These are phyloP conservation scores for Thaumatotibia leucotreta DNA, from an alignment of 1,140 invertebrate species.

Conservation along the genomic window DNA sequence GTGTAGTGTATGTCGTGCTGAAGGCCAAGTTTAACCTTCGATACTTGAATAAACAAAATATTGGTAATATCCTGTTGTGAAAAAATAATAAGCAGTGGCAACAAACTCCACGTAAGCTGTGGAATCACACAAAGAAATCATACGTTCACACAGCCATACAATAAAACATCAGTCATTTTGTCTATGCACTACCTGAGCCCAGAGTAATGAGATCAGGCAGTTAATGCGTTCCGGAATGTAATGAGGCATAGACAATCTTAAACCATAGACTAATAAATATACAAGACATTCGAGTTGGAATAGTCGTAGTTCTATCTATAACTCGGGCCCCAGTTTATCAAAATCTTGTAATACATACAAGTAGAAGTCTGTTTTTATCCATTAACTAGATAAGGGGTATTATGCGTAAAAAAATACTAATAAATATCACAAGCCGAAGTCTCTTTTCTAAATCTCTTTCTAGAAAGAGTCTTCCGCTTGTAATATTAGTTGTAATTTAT, in stretches of 20 bases:
- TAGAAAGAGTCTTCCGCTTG: no score
- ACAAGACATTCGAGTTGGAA: background rate
- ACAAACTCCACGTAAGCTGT: background rate
- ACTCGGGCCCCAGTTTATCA: no score
- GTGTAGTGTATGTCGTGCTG: background rate
- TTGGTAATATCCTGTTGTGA: no score
- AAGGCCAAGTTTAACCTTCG: background rate
- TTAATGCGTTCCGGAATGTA: slow-evolving; percentile 1
- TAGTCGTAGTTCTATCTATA: no score
- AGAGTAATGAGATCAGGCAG: background rate
- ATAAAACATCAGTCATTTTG: slow-evolving; percentile 6
- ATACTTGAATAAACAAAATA: background rate
- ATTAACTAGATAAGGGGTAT: no score
- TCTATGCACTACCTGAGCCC: background rate
- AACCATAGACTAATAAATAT: background rate
- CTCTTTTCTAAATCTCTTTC: no score
- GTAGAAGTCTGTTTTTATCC: no score
- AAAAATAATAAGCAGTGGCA: background rate
- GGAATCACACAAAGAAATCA: background rate
- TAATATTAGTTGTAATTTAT: no score
- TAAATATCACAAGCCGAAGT: no score
- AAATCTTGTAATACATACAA: no score
- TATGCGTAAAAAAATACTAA: no score
- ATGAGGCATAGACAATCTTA: background rate
- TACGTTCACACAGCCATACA: slow-evolving; percentile 2